Conservation (phyloP, 2,888 invertebrate genomes). For the Brachyptera risi region DNA sequence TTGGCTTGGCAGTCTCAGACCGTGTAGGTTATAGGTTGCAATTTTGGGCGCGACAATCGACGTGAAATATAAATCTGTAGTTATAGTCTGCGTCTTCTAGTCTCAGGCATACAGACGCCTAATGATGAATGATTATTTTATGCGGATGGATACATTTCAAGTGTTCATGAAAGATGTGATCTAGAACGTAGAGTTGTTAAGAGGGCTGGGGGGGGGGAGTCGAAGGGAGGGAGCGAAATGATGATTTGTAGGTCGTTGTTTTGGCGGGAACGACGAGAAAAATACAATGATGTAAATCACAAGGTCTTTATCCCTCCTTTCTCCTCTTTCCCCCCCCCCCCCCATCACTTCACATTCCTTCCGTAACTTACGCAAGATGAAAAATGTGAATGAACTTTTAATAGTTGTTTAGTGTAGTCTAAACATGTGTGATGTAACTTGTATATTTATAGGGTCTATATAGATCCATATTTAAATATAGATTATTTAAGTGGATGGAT, state of each 20-base stretch:
- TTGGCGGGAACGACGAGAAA: constrained; percentile 24
- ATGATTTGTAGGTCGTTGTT: constrained; percentile 23
- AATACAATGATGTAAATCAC: constrained; percentile 25
- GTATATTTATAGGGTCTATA: too few species aligned
- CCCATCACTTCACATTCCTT: constrained; percentile 9
- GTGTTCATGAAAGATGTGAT: too few species aligned
- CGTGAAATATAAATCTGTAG: too few species aligned
- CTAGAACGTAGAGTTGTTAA: neutral
- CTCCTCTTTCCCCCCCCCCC: constrained; percentile 12
- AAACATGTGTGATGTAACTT: constrained; percentile 22
- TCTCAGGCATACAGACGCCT: too few species aligned
- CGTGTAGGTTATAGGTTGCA: too few species aligned
- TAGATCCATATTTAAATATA: constrained; percentile 10
- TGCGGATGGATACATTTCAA: too few species aligned
- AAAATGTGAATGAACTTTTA: constrained; percentile 27
- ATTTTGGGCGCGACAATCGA: too few species aligned
- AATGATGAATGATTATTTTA: too few species aligned
- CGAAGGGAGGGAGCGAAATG: constrained; percentile 7
- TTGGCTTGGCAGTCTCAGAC: too few species aligned
- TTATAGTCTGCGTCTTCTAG: too few species aligned
- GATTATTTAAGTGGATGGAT: constrained; percentile 17
- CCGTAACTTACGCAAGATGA: neutral
- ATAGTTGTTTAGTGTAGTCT: constrained; percentile 19
- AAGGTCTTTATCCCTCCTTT: constrained; percentile 23
- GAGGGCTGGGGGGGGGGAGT: neutral